These are phyloP conservation scores for Zele albiditarsus DNA, from an alignment of 2,888 invertebrate species.

Conservation along the genomic window DNA sequence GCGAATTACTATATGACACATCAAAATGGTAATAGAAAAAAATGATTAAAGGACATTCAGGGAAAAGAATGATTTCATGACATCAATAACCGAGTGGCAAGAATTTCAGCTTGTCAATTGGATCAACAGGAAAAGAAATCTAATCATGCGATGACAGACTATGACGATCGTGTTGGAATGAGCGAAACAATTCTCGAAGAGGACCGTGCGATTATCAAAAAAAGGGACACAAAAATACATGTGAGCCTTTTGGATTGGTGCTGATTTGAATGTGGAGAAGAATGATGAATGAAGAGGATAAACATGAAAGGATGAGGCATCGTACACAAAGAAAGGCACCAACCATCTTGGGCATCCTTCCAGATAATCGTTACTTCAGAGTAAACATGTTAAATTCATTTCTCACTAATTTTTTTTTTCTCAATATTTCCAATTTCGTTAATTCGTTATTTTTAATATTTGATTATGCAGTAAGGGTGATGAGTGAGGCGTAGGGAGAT, in stretches of 20 bases:
- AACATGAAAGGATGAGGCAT: not conserved
- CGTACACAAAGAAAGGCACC: conserved; percentile 31
- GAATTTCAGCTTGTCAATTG: not conserved
- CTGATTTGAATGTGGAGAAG: not conserved
- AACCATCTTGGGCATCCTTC: conserved; percentile 35
- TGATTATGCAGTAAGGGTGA: conserved; percentile 53
- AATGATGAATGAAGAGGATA: not conserved
- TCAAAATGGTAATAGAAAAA: not conserved
- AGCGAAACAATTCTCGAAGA: conserved; percentile 32
- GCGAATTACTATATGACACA: not conserved
- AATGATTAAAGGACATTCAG: not conserved
- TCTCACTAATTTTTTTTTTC: conserved; percentile 44
- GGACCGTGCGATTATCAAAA: conserved; percentile 47
- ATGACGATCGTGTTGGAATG: conserved; percentile 42
- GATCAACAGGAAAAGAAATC: not conserved
- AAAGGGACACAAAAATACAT: not conserved
- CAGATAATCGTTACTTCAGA: conserved; percentile 40
- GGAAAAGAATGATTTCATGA: not conserved
- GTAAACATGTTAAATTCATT: conserved; percentile 47
- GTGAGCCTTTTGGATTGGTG: not conserved
- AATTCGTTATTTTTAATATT: conserved; percentile 41
- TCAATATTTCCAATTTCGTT: conserved; percentile 39
- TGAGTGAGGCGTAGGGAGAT: conserved; percentile 42
- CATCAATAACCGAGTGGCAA: not conserved
- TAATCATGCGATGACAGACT: conserved; percentile 10